Percentiles rank a stretch among this genome's conserved stretches.
Evolutionary conservation across 2,797 vertebrate species (phyloP).

Genomic region (Pseudocheirus occidentalis): DNA sequence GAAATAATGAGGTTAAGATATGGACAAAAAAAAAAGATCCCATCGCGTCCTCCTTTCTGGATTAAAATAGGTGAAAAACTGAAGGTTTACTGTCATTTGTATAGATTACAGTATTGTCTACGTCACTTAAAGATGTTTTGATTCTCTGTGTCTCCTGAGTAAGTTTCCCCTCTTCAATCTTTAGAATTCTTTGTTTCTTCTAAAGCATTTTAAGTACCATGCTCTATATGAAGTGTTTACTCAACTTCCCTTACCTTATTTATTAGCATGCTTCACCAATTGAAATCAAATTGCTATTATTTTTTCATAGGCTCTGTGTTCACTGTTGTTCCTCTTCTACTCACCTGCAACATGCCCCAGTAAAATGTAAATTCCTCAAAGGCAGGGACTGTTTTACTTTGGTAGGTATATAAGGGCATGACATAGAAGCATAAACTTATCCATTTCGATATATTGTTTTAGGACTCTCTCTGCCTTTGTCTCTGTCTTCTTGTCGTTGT

Average conservation of each 20-base stretch:
- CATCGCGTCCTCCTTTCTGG: neutral
- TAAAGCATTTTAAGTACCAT: neutral
- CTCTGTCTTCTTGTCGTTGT: neutral
- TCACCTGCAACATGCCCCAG: neutral
- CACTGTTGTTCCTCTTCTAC: neutral
- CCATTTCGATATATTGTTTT: neutral
- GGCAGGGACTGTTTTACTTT: neutral
- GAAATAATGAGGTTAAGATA: constrained; percentile 2
- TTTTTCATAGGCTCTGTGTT: neutral
- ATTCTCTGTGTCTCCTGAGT: neutral
- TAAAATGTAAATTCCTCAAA: neutral
- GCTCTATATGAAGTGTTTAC: neutral
- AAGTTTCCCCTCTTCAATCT: neutral
- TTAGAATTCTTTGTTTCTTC: neutral
- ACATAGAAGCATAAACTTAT: neutral
- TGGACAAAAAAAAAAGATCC: neutral
- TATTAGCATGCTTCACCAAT: neutral
- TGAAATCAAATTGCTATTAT: neutral
- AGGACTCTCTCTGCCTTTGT: neutral
- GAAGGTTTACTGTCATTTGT: neutral
- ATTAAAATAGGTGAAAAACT: neutral
- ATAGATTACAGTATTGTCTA: neutral
- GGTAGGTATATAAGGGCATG: neutral
- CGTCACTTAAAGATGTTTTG: neutral
- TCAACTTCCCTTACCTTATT: neutral